Base-by-base conservation (phyloP, 2,888 invertebrate genomes). In the Colostygia pectinataria region DNA sequence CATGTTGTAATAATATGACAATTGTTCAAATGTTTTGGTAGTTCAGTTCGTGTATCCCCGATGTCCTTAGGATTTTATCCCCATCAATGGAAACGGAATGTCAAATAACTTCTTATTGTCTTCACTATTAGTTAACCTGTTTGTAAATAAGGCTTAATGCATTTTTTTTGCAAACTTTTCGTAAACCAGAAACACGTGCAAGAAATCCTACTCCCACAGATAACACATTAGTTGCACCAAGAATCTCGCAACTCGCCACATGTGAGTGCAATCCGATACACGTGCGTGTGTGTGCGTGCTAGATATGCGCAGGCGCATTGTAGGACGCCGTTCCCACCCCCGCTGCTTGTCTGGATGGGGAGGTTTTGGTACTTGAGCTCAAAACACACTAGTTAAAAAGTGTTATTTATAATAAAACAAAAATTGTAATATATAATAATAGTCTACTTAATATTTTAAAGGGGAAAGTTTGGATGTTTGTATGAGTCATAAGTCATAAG, bases 311-410 rank as follows among this genome's bases (percentile, higher is more conserved):
- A 20, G 20, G 20, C 20, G 57, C 59, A 68, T 71, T 68, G 74
- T 73, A 69, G 69, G 61, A 65, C 61, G 63, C 60, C 41, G 54
- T 66, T 62, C 58, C 64, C 66, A 70, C 66, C 74, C 74, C 63
- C 63, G 56, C 53, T 46, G 48, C 12, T 47, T 31, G 15, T 9
- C 15, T 13, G 13, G 53, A 53, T 38, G 0, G 2, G 3, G 0
- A 3, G 4, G 10, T 33, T 27, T 67, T 60, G 65, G 59, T 65
- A 59, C 58, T 67, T 65, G 4, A 1, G 1, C 2, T 8, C 14
- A 14, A 12, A 2, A 29, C 2, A 13, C 1, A 14, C 1, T 4
- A 10, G 5, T 8, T 6, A 12, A 9, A 15, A 8, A 18, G 13
- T 24, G 4, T n/a, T n/a, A n/a, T n/a, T n/a, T n/a, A n/a, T 15